phyloP scores from a whole-genome alignment of 2,113 vertebrate genomes.

The Vulpes vulpes region DNA sequence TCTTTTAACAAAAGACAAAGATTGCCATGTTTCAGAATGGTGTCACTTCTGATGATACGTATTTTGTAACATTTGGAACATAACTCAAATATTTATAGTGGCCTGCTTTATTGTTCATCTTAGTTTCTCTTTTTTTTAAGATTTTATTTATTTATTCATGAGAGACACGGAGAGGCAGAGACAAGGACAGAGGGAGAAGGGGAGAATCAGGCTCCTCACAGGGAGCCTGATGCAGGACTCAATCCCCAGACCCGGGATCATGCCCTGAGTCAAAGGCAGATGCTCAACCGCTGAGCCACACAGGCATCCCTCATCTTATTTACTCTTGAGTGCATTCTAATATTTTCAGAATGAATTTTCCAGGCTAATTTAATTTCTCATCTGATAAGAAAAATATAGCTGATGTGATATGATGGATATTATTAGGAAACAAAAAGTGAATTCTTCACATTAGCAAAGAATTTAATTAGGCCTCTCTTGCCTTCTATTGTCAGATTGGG shows the following conservation, averaged over 20 bases:
- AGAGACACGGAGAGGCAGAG: too few species aligned
- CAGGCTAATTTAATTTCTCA: neutral
- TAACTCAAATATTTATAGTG: conserved; percentile 8
- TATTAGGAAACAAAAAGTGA: conserved; percentile 37
- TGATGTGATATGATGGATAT: neutral
- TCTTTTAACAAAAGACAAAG: neutral
- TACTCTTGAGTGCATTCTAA: neutral
- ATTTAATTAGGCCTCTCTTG: conserved; percentile 32
- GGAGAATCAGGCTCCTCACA: too few species aligned
- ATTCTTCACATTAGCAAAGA: conserved; percentile 11
- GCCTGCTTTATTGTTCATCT: neutral
- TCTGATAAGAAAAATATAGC: neutral
- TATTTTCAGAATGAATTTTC: neutral
- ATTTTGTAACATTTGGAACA: neutral
- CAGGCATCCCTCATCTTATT: neutral
- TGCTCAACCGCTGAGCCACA: too few species aligned
- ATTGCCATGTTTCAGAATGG: neutral
- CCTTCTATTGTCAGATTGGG: neutral
- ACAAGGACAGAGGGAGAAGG: too few species aligned
- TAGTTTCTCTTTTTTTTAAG: neutral
- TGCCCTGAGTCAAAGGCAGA: too few species aligned
- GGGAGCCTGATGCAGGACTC: too few species aligned
- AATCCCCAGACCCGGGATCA: too few species aligned
- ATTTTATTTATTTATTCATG: too few species aligned
- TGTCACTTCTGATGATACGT: neutral